These are phyloP conservation scores for Cavia aperea DNA, from an alignment of 2,113 vertebrate species.

Conservation along the genomic window DNA sequence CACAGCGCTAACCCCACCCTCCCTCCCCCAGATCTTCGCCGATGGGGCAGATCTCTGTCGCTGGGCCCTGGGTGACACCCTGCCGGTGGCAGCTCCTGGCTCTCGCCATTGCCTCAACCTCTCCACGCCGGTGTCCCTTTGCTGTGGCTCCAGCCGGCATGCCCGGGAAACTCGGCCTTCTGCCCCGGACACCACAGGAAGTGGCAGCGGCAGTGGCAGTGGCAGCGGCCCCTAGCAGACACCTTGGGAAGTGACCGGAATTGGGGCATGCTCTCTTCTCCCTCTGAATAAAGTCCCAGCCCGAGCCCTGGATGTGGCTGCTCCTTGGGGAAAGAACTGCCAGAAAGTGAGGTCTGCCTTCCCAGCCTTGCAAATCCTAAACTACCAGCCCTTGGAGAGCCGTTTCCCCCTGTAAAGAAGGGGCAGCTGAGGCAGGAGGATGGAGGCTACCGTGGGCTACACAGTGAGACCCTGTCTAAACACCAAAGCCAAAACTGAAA, in stretches of 20 bases:
- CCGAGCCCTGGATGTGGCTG: not conserved
- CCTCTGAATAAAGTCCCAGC: slow-evolving; percentile 43
- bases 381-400: not conserved
- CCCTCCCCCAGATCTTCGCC: slow-evolving; percentile 32
- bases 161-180: not conserved
- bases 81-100: slow-evolving; percentile 62
- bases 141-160: not conserved
- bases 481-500: not conserved
- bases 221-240: slow-evolving; percentile 47
- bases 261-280: too few relatives aligned
- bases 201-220: slow-evolving; percentile 55
- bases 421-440: not conserved
- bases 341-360: not conserved
- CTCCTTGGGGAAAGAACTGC: not conserved
- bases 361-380: not conserved
- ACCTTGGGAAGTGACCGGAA: not conserved
- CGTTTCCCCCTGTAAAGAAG: not conserved
- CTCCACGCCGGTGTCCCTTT: not conserved
- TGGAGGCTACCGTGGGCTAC: not conserved
- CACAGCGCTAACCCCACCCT: not conserved
- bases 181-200: not conserved
- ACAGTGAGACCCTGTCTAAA: not conserved
- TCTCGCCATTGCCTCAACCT: slow-evolving; percentile 37
- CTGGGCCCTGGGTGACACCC: slow-evolving; percentile 77
- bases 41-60: slow-evolving; percentile 82